Base-by-base conservation (phyloP, 2,888 invertebrate species). In the Arge pagana region DNA sequence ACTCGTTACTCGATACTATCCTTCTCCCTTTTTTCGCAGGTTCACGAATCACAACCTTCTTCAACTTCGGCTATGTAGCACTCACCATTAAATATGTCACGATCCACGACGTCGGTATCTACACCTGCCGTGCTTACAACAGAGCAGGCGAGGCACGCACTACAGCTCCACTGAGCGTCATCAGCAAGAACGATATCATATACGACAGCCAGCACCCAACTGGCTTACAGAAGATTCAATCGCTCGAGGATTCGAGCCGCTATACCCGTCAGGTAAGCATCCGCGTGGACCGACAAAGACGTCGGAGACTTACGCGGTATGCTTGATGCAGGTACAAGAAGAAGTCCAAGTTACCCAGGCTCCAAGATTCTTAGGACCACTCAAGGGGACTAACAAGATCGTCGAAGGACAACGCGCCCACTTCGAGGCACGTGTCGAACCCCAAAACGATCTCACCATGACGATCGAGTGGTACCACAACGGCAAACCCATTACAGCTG, bases 381-480 rank as follows among this genome's bases (percentile, higher is more conserved):
- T 95, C 50, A 93, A 93, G 76, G 93, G 93, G 40, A 94, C 93
- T n/a, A 93, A 90, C 66, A 93, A 90, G 72, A 93, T 95, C 67
- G 85, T 92, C 16, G 96, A 96, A 80, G 93, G 93, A 1, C 95
- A 96, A 80, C 84, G 92, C 40, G 94, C 95, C 59, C 96, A 96
- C 70, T 94, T 96, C 71, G 96, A 96, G 80, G 93, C 91, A 3
- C 87, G 96, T 58, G 91, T 98, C 40, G 93, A 95, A 70, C 98
- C 97, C 1, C 91, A 95, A 76, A 94, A 90, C 71, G 98, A 98
- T 78, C 83, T 94, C 21, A 89, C 90, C 15, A 88, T 98, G 88
- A 85, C 85, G 68, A 88, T 95, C 56, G 96, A 97, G 79, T 99
- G 98, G 98, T 96, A 93, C 74, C 93, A 93, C 69, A 96, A 99